Conservation (phyloP, 2,888 invertebrate species). For the Euplagia quadripunctaria region DNA sequence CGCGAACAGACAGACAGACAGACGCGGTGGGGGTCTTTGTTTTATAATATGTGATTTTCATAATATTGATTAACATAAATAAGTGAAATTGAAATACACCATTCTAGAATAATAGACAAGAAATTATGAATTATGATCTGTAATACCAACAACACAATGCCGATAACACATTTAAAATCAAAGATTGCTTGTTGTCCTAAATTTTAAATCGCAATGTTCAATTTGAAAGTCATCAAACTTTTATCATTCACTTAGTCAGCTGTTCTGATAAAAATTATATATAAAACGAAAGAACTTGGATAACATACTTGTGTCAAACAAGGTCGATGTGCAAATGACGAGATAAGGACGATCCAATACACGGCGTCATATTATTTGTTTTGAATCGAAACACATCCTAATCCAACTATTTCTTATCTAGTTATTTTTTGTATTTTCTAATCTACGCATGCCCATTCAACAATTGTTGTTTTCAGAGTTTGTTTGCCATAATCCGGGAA, state of each 20-base stretch:
- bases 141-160: background rate
- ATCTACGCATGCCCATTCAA: background rate
- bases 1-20: too few relatives aligned
- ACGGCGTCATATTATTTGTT: background rate
- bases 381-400: background rate
- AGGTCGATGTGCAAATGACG: constrained; percentile 15
- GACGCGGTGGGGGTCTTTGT: too few relatives aligned
- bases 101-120: too few relatives aligned
- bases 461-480: constrained; percentile 67
- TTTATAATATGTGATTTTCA: too few relatives aligned
- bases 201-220: constrained; percentile 10
- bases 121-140: background rate
- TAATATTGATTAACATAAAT: background rate
- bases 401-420: background rate
- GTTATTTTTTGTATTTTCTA: background rate
- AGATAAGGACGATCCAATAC: background rate
- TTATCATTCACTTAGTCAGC: constrained; percentile 32
- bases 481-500: constrained; percentile 81
- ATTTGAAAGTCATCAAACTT: constrained; percentile 28
- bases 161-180: background rate
- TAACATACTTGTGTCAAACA: constrained; percentile 29
- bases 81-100: too few relatives aligned
- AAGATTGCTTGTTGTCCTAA: background rate
- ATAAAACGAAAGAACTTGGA: constrained; percentile 29
- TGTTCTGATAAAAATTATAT: constrained; percentile 22